A percentile compares a stretch with the other conserved stretches of the same genome.
Evolutionary conservation across 2,113 vertebrate genomes (phyloP).

Genomic region (Rhea pennata): DNA sequence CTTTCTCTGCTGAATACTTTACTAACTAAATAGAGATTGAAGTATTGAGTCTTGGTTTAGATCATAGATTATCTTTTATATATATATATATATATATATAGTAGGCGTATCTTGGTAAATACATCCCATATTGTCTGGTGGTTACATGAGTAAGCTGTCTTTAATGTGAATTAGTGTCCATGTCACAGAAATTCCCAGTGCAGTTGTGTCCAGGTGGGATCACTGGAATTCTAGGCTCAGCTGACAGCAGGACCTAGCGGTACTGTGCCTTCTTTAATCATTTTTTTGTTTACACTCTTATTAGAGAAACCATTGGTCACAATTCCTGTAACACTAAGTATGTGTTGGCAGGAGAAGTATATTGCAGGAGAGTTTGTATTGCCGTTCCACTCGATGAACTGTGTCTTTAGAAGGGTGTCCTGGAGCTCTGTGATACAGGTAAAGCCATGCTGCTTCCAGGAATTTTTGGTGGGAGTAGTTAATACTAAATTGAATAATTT

Average conservation of each 20-base stretch:
- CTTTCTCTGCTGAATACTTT: background rate
- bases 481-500: slow-evolving; percentile 11
- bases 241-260: background rate
- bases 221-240: background rate
- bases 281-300: background rate
- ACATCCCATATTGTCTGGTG: background rate
- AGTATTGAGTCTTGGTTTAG: background rate
- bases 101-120: background rate
- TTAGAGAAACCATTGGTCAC: background rate
- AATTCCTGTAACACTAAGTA: background rate
- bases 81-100: background rate
- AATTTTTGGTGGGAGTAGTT: slow-evolving; percentile 21
- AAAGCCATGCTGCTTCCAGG: background rate
- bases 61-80: background rate
- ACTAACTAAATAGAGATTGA: background rate
- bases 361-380: background rate
- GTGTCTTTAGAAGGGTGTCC: background rate
- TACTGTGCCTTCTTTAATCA: slow-evolving; percentile 7
- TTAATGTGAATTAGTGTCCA: background rate
- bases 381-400: background rate
- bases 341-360: background rate
- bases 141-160: background rate
- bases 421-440: background rate
- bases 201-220: slow-evolving; percentile 16
- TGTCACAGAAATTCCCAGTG: background rate